These are phyloP conservation scores for Choreutis nemorana DNA, from an alignment of 2,888 invertebrate genomes.

Conservation along the genomic window DNA sequence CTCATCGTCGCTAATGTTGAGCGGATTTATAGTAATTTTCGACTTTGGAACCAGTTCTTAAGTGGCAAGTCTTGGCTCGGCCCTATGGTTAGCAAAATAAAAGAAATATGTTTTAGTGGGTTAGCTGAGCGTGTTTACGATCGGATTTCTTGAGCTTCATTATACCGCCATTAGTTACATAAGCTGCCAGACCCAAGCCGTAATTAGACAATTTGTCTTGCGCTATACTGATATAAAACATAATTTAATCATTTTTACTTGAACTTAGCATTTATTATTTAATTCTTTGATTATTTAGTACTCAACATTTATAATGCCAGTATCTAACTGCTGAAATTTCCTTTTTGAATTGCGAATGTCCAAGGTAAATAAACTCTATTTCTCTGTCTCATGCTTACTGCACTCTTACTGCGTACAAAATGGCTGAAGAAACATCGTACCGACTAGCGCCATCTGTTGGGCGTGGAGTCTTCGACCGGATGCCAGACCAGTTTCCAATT, in stretches of 20 bases:
- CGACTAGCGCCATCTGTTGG: conserved; percentile 50
- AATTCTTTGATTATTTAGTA: no score
- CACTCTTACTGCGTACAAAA: no score
- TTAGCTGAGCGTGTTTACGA: conserved; percentile 62
- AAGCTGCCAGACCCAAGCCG: conserved; percentile 30
- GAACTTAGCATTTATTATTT: no score
- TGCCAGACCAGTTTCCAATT: conserved; percentile 57
- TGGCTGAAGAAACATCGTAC: no score
- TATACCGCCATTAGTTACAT: conserved; percentile 56
- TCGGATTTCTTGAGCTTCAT: conserved; percentile 48
- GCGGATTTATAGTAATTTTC: conserved; percentile 53
- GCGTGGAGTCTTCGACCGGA: conserved; percentile 39
- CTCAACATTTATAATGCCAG: no score
- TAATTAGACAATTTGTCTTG: conserved; percentile 50
- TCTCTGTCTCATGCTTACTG: no score
- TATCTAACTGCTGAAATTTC: conserved; percentile 5
- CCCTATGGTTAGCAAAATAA: conserved; percentile 49
- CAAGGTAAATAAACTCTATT: no score
- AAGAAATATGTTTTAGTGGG: conserved; percentile 66
- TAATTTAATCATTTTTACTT: no score
- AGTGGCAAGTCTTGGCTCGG: conserved; percentile 28
- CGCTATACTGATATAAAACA: conserved; percentile 27
- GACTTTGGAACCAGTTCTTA: conserved; percentile 54
- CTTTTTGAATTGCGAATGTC: conserved; percentile 4
- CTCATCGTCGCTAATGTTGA: no score